Evolutionary conservation across 2,797 vertebrate genomes (phyloP).

Genomic region (Bradypus variegatus): DNA sequence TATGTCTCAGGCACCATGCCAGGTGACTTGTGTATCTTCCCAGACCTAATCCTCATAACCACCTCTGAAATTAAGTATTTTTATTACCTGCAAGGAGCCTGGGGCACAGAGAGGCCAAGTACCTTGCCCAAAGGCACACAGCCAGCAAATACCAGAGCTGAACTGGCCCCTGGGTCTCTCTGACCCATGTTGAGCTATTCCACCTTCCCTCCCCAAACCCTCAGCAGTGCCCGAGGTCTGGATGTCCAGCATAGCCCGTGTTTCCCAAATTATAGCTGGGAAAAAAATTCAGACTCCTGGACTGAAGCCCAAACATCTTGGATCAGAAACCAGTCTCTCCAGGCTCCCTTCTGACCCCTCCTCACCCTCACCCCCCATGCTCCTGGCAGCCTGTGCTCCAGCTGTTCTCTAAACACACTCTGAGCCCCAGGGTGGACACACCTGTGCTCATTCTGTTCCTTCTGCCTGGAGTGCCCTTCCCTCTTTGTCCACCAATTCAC

Average conservation of each 20-base stretch:
- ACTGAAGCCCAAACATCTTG: not conserved
- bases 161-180: not conserved
- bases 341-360: not conserved
- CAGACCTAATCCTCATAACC: not conserved
- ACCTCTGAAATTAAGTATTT: not conserved
- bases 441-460: not conserved
- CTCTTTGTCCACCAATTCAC: not conserved
- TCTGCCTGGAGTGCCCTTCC: not conserved
- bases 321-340: not conserved
- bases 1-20: accelerated
- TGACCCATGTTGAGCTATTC: not conserved
- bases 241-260: not conserved
- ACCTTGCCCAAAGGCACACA: not conserved
- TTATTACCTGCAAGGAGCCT: not conserved
- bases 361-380: too few relatives aligned
- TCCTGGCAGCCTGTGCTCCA: not conserved
- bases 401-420: not conserved
- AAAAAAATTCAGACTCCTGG: not conserved
- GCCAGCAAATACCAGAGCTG: not conserved
- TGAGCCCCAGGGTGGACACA: accelerated
- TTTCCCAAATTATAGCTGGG: not conserved
- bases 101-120: not conserved
- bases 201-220: not conserved
- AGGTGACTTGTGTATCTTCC: not conserved
- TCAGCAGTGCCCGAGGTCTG: not conserved